Evolutionary conservation across 2,888 invertebrate species (phyloP).

Genomic region (Aspidiotus rigidus): DNA sequence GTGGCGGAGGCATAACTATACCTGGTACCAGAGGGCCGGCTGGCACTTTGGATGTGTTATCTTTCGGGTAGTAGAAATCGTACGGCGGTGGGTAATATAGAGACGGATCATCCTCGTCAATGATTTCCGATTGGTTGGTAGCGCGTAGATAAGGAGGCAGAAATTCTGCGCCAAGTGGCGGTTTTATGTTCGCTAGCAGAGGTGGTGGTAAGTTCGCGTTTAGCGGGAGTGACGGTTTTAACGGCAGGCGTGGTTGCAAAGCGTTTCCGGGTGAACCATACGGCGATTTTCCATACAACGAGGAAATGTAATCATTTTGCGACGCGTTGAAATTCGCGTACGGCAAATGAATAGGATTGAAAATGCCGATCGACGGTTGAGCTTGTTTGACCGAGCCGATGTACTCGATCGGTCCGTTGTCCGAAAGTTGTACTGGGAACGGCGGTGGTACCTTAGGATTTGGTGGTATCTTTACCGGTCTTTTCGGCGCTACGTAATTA

Average conservation of each 20-base stretch:
- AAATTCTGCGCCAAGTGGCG: conserved; percentile 53
- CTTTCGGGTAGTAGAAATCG: conserved; percentile 71
- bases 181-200: conserved; percentile 38
- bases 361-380: conserved; percentile 44
- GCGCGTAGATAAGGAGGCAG: conserved; percentile 48
- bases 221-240: conserved; percentile 42
- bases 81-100: conserved; percentile 86
- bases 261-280: conserved; percentile 50
- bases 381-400: conserved; percentile 63
- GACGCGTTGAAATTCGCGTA: neutral
- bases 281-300: conserved; percentile 50
- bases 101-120: conserved; percentile 84
- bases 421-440: conserved; percentile 81
- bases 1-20: conserved; percentile 77
- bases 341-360: conserved; percentile 31
- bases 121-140: conserved; percentile 60
- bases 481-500: conserved; percentile 68
- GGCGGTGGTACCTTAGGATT: conserved; percentile 81
- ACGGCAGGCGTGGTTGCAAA: conserved; percentile 47
- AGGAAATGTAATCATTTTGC: conserved; percentile 23
- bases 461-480: conserved; percentile 74
- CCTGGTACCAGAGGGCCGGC: conserved; percentile 82
- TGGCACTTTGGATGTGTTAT: conserved; percentile 64
- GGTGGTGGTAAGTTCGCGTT: conserved; percentile 42
- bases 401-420: conserved; percentile 77